These are phyloP conservation scores for Spilogale gracilis DNA, from an alignment of 2,113 vertebrate genomes.

Conservation along the genomic window DNA sequence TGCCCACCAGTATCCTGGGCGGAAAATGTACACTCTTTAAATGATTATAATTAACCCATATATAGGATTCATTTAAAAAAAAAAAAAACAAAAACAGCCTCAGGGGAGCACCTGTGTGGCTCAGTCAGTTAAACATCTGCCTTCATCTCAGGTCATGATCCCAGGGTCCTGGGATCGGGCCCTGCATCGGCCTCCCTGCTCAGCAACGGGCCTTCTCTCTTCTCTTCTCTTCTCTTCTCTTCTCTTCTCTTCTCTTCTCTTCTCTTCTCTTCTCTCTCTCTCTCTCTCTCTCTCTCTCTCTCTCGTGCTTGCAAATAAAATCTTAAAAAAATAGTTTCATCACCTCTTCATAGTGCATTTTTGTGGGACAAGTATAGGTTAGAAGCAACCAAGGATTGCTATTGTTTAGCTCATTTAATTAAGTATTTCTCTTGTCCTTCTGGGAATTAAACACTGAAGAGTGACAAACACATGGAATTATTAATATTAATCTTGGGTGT, in stretches of 20 bases:
- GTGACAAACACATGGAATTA: conserved; percentile 48
- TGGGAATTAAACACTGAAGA: conserved; percentile 64
- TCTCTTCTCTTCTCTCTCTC: no score
- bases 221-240: no score
- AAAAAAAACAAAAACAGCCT: no score
- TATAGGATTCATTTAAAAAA: neutral
- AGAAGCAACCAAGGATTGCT: conserved; percentile 41
- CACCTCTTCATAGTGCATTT: conserved; percentile 39
- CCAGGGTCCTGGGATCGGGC: no score
- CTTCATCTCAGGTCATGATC: no score
- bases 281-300: no score
- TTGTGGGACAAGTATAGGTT: conserved; percentile 10
- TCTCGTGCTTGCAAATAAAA: no score
- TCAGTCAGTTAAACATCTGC: no score
- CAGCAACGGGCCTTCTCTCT: no score
- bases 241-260: no score
- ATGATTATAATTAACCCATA: conserved; percentile 70
- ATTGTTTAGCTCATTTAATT: conserved; percentile 73
- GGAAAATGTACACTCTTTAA: conserved; percentile 25
- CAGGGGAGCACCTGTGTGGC: no score
- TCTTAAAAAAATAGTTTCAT: conserved; percentile 57
- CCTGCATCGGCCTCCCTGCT: no score
- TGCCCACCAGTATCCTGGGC: conserved; percentile 18
- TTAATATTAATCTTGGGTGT: conserved; percentile 53
- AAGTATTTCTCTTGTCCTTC: conserved; percentile 74